phyloP scores from a whole-genome alignment of 2,888 invertebrate species.

The Conomelus anceps region DNA sequence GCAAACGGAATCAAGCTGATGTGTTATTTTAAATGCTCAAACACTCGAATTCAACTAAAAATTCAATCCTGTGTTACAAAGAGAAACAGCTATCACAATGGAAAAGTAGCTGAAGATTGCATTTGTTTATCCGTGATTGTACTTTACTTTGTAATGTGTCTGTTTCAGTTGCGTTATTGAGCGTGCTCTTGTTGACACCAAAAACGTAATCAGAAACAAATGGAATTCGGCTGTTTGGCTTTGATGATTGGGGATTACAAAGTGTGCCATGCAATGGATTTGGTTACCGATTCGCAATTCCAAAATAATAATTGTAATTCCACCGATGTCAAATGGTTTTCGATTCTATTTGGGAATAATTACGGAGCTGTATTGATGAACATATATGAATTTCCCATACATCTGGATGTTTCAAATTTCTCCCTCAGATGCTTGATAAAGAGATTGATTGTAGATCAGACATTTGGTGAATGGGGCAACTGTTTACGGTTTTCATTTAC shows the following conservation, averaged over 20 bases:
- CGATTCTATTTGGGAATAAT: neutral
- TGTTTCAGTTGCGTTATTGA: neutral
- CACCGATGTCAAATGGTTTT: neutral
- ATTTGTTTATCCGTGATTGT: neutral
- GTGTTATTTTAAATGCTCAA: neutral
- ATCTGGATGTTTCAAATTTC: neutral
- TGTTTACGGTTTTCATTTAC: too few species aligned
- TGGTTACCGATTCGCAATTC: neutral
- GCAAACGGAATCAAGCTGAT: neutral
- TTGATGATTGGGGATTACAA: neutral
- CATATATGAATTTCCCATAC: neutral
- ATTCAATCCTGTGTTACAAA: neutral
- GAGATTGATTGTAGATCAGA: too few species aligned
- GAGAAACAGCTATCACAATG: neutral
- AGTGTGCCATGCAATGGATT: neutral
- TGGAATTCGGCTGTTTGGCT: neutral
- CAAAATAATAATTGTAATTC: neutral
- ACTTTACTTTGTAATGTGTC: neutral
- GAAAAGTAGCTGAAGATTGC: neutral
- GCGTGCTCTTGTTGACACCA: neutral
- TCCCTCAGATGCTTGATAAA: neutral
- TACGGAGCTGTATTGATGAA: neutral
- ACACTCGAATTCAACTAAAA: neutral
- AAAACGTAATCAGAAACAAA: neutral
- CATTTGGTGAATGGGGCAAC: too few species aligned